These are phyloP conservation scores for Alcis repandata DNA, from an alignment of 2,888 invertebrate genomes.

Conservation along the genomic window DNA sequence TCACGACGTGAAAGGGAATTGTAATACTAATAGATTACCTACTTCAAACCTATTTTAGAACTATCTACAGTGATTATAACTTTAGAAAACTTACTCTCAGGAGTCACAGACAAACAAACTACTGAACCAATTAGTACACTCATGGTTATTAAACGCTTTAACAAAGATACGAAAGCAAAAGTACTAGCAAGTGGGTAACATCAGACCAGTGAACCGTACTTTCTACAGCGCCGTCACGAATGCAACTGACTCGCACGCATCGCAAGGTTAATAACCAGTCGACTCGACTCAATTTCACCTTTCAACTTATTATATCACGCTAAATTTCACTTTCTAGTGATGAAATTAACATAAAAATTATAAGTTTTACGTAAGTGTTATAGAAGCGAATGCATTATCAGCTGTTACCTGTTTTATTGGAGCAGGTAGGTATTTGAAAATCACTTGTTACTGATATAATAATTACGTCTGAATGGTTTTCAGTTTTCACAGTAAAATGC, in stretches of 20 bases:
- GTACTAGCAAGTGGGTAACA: constrained; percentile 17
- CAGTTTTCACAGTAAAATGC: background rate
- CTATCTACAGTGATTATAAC: background rate
- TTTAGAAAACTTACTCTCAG: constrained; percentile 66
- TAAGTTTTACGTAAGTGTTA: constrained; percentile 41
- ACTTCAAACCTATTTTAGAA: background rate
- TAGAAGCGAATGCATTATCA: background rate
- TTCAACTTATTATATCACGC: constrained; percentile 77
- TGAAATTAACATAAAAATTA: constrained; percentile 52
- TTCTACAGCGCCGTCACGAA: constrained; percentile 58
- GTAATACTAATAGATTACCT: background rate
- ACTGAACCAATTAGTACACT: constrained; percentile 66
- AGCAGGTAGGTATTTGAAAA: background rate
- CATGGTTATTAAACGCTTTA: constrained; percentile 53
- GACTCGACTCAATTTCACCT: constrained; percentile 76
- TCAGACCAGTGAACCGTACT: constrained; percentile 57
- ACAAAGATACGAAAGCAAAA: constrained; percentile 29
- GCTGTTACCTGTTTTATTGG: constrained; percentile 11
- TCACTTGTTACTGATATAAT: background rate
- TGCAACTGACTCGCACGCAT: constrained; percentile 51
- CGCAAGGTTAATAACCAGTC: constrained; percentile 68
- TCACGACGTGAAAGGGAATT: constrained; percentile 10
- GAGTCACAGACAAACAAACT: constrained; percentile 68
- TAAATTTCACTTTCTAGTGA: constrained; percentile 70
- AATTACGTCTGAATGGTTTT: background rate